Conservation (phyloP, 1,140 invertebrate genomes). For the Drosophila paulistorum region DNA sequence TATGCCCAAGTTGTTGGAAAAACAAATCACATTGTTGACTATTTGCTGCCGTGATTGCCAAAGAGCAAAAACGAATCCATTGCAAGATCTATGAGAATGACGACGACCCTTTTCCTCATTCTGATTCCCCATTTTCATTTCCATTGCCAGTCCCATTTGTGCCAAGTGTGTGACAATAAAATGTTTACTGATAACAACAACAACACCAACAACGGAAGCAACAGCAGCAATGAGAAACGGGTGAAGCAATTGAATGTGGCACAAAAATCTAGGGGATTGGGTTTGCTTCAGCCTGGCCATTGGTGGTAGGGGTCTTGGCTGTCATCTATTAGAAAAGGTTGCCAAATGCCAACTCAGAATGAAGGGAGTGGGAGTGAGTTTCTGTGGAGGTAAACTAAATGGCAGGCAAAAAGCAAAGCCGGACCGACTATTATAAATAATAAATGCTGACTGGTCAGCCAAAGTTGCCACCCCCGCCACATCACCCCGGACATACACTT, state of each 20-base stretch:
- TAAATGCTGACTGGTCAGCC: constrained; percentile 81
- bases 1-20: constrained; percentile 37
- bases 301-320: constrained; percentile 23
- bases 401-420: constrained; percentile 67
- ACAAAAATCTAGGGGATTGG: constrained; percentile 64
- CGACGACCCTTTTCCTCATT: constrained; percentile 14
- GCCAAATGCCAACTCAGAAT: constrained; percentile 5
- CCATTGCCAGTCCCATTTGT: constrained; percentile 65
- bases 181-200: constrained; percentile 77
- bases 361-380: not conserved
- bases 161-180: constrained; percentile 81
- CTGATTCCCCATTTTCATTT: constrained; percentile 2
- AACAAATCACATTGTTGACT: constrained; percentile 75
- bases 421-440: constrained; percentile 78
- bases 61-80: constrained; percentile 26
- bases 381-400: constrained; percentile 66
- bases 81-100: constrained; percentile 1
- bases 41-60: constrained; percentile 75
- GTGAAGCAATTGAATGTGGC: constrained; percentile 74
- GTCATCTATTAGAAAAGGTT: constrained; percentile 14
- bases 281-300: constrained; percentile 27
- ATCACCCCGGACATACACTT: not conserved
- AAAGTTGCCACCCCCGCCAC: constrained; percentile 7
- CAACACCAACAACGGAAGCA: constrained; percentile 43
- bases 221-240: constrained; percentile 36